Percentiles rank a stretch among this genome's conserved stretches.
Conservation (phyloP, 2,888 invertebrate species). For the Tubiluchus corallicola region DNA sequence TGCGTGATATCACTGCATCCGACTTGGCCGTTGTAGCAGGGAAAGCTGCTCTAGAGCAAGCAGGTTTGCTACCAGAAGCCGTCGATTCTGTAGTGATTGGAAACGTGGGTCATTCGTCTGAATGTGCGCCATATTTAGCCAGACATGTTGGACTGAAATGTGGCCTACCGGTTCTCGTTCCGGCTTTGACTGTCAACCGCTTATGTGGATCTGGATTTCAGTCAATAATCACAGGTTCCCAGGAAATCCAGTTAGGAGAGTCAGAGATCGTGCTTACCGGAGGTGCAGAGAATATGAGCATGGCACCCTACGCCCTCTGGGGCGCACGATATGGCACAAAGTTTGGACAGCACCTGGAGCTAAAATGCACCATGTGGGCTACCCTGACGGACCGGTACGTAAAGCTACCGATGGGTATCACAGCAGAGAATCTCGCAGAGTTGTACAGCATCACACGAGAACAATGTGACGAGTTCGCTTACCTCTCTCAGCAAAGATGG, state of each 20-base stretch:
- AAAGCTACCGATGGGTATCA: slow-evolving; percentile 83
- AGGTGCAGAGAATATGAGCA: slow-evolving; percentile 89
- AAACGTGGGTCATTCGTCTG: too few relatives aligned
- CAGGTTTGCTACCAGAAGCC: too few relatives aligned
- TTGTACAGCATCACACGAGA: slow-evolving; percentile 59
- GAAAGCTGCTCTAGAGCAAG: too few relatives aligned
- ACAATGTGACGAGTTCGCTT: slow-evolving; percentile 65
- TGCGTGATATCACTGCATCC: too few relatives aligned
- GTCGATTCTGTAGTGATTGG: too few relatives aligned
- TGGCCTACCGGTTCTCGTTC: slow-evolving; percentile 64
- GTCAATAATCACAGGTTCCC: slow-evolving; percentile 69
- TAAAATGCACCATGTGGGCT: slow-evolving; percentile 80
- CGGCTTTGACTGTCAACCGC: slow-evolving; percentile 72
- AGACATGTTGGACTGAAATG: slow-evolving; percentile 57
- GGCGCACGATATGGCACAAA: slow-evolving; percentile 70
- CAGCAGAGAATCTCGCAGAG: slow-evolving; percentile 78
- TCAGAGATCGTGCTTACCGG: slow-evolving; percentile 72
- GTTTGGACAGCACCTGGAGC: slow-evolving; percentile 47
- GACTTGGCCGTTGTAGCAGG: too few relatives aligned
- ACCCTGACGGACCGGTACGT: slow-evolving; percentile 71
- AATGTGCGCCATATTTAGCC: too few relatives aligned
- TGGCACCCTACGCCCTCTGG: slow-evolving; percentile 65
- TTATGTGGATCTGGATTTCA: slow-evolving; percentile 97
- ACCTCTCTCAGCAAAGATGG: slow-evolving; percentile 71
- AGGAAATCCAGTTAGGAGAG: slow-evolving; percentile 70